A percentile compares a stretch with the other conserved stretches of the same genome.
phyloP scores from a whole-genome alignment of 1,140 invertebrate genomes.

The Gryllus bimaculatus region DNA sequence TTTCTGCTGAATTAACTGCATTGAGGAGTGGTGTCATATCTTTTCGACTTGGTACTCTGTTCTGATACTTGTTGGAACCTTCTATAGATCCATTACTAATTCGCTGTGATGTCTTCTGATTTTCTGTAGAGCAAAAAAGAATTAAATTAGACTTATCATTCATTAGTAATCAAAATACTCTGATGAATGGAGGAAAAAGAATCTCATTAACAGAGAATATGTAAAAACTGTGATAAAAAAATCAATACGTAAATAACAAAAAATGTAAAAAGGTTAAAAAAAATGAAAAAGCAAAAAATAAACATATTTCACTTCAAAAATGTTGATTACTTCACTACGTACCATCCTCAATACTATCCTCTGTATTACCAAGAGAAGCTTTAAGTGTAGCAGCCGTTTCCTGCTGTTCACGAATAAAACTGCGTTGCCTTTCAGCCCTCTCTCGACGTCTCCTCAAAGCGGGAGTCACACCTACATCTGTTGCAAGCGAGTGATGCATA shows the following conservation, averaged over 20 bases:
- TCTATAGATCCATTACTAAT: constrained; percentile 22
- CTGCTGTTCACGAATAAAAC: constrained; percentile 69
- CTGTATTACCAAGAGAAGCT: constrained; percentile 13
- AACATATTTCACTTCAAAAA: background rate
- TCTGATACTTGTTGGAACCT: constrained; percentile 35
- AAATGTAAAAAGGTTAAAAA: background rate
- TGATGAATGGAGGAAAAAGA: constrained; percentile 6
- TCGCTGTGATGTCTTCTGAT: constrained; percentile 13
- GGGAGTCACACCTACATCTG: constrained; percentile 61
- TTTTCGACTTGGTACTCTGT: constrained; percentile 41
- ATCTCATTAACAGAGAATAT: background rate
- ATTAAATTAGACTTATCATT: background rate
- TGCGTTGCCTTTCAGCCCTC: constrained; percentile 67
- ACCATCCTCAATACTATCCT: constrained; percentile 22
- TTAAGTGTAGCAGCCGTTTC: constrained; percentile 32
- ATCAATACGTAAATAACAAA: too few species aligned
- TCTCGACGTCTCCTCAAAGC: constrained; percentile 60
- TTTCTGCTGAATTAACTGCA: constrained; percentile 36
- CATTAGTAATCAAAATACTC: background rate
- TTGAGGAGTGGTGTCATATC: constrained; percentile 47
- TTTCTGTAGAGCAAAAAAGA: constrained; percentile 12
- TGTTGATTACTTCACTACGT: constrained; percentile 7
- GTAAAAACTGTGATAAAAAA: background rate
- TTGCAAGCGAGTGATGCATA: constrained; percentile 30
- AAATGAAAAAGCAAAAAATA: background rate